Evolutionary conservation across 1,140 invertebrate genomes (phyloP).

Genomic region (Hormaphis cornu): DNA sequence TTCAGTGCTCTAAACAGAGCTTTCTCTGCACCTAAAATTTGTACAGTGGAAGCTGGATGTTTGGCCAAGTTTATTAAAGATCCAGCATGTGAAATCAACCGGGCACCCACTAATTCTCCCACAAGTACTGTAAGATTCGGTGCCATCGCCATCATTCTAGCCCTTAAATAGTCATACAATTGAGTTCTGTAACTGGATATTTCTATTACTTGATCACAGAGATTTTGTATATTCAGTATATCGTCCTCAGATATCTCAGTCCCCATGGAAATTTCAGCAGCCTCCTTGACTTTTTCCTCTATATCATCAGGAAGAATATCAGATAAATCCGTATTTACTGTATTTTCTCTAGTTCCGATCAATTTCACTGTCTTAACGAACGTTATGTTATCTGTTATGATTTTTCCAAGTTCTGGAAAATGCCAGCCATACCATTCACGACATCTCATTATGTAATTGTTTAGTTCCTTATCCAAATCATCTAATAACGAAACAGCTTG

Average conservation of each 20-base stretch:
- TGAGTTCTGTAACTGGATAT: slow-evolving; percentile 74
- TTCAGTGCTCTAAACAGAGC: slow-evolving; percentile 93
- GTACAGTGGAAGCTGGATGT: slow-evolving; percentile 95
- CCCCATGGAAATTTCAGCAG: slow-evolving; percentile 97
- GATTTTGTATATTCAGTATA: slow-evolving; percentile 77
- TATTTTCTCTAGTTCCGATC: slow-evolving; percentile 79
- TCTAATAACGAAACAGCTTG: slow-evolving; percentile 93
- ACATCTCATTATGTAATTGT: slow-evolving; percentile 96
- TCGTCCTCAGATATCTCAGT: slow-evolving; percentile 97
- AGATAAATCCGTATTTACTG: slow-evolving; percentile 71
- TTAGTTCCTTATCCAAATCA: slow-evolving; percentile 97
- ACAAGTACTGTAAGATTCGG: slow-evolving; percentile 89
- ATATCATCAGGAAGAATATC: slow-evolving; percentile 84
- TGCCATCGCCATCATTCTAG: slow-evolving; percentile 86
- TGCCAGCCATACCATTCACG: slow-evolving; percentile 99
- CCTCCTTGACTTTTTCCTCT: slow-evolving; percentile 87
- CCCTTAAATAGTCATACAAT: slow-evolving; percentile 76
- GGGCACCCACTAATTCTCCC: slow-evolving; percentile 95
- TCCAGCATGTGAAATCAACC: slow-evolving; percentile 92
- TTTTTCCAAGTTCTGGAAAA: slow-evolving; percentile 96
- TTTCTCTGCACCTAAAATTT: slow-evolving; percentile 97
- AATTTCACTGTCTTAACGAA: slow-evolving; percentile 86
- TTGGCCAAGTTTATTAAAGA: slow-evolving; percentile 96
- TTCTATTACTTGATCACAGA: slow-evolving; percentile 78
- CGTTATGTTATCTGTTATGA: slow-evolving; percentile 84